Percentiles rank a stretch among this genome's conserved stretches.
Conservation (phyloP, 2,113 vertebrate genomes). For the Platichthys stellatus region DNA sequence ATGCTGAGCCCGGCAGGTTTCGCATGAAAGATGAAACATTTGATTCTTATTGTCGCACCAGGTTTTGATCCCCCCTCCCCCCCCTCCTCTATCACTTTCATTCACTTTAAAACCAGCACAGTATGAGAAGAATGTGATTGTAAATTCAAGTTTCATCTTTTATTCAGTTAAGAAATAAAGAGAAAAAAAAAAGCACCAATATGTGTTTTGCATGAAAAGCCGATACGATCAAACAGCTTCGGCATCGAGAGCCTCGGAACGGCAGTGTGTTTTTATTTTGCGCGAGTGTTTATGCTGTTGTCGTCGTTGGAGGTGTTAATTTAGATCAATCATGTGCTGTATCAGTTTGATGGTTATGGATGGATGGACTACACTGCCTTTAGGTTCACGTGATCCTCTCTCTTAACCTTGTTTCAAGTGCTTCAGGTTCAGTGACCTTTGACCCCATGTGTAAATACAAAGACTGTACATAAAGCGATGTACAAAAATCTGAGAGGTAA, state of each 20-base stretch:
- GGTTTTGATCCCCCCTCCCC: constrained; percentile 24
- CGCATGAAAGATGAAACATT: constrained; percentile 53
- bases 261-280: constrained; percentile 61
- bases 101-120: constrained; percentile 77
- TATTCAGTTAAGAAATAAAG: constrained; percentile 49
- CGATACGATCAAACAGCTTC: constrained; percentile 42
- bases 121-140: constrained; percentile 74
- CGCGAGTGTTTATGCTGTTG: constrained; percentile 49
- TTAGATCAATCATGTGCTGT: constrained; percentile 37
- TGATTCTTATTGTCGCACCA: constrained; percentile 25
- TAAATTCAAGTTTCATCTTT: constrained; percentile 55
- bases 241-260: constrained; percentile 50
- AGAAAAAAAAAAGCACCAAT: constrained; percentile 56
- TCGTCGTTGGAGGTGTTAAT: constrained; percentile 41
- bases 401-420: constrained; percentile 77
- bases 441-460: constrained; percentile 80
- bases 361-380: constrained; percentile 75
- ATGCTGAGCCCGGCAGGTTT: constrained; percentile 57
- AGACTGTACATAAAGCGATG: constrained; percentile 82
- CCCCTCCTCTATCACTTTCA: constrained; percentile 32
- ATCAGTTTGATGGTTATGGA: constrained; percentile 46
- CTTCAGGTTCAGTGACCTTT: constrained; percentile 77
- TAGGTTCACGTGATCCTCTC: constrained; percentile 65
- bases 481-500: constrained; percentile 81
- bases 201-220: constrained; percentile 68